These are phyloP conservation scores for Cantharis lateralis DNA, from an alignment of 2,888 invertebrate species.

Conservation along the genomic window DNA sequence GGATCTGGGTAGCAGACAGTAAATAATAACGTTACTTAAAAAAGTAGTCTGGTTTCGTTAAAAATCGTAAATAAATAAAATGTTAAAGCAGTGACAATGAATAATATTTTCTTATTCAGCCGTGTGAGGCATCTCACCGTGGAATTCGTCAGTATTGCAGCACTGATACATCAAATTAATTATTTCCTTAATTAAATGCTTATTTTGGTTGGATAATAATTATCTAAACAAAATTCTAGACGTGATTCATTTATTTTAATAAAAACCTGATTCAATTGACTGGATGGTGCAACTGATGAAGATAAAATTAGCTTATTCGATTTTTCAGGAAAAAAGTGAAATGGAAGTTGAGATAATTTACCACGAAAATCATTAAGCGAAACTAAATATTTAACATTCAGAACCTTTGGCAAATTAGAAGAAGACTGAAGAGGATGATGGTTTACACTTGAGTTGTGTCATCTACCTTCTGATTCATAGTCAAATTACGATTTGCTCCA, in stretches of 20 bases:
- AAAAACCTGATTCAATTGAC: background rate
- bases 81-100: background rate
- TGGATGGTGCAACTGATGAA: background rate
- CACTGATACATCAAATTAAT: background rate
- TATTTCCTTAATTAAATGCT: background rate
- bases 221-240: background rate
- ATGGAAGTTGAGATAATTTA: background rate
- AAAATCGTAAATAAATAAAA: background rate
- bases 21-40: background rate
- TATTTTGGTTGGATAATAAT: background rate
- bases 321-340: background rate
- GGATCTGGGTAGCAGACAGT: background rate
- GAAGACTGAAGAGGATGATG: conserved; percentile 4
- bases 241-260: background rate
- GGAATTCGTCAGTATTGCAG: background rate
- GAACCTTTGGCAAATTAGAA: background rate
- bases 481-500: background rate
- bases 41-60: background rate
- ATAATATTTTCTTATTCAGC: background rate
- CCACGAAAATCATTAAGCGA: background rate
- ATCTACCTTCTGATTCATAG: background rate
- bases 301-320: background rate
- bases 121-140: background rate
- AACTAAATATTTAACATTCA: background rate
- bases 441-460: conserved; percentile 11